Evolutionary conservation across 2,797 vertebrate species (phyloP).

Genomic region (Balearica regulorum): DNA sequence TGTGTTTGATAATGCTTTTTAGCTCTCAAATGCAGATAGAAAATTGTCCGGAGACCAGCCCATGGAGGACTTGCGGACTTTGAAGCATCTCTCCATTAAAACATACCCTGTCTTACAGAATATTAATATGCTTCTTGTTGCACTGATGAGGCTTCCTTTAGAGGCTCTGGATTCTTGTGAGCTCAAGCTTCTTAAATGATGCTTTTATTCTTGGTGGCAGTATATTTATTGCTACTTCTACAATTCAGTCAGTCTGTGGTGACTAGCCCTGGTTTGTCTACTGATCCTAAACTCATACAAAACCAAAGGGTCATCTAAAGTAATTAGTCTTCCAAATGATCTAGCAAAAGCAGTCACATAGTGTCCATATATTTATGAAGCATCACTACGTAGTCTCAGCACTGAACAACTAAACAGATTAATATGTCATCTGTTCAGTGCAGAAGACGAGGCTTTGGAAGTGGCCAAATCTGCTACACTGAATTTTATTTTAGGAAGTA

Average conservation of each 20-base stretch:
- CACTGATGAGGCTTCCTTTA: not conserved
- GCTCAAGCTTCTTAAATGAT: not conserved
- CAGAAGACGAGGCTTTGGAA: not conserved
- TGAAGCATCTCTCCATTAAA: not conserved
- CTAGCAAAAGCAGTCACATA: not conserved
- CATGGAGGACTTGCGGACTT: not conserved
- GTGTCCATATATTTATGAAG: not conserved
- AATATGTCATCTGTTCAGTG: not conserved
- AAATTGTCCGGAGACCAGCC: not conserved
- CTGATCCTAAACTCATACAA: not conserved
- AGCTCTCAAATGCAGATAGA: not conserved
- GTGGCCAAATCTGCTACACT: not conserved
- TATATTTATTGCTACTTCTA: not conserved
- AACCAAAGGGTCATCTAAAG: not conserved
- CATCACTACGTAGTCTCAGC: not conserved
- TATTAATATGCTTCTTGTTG: not conserved
- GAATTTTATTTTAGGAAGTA: not conserved
- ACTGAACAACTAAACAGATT: not conserved
- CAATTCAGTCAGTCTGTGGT: not conserved
- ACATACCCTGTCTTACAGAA: not conserved
- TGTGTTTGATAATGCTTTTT: not conserved
- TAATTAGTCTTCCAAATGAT: not conserved
- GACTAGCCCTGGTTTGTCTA: not conserved
- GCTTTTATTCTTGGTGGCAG: slow-evolving; percentile 9
- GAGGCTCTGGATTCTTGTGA: not conserved